Conservation (phyloP, 2,113 vertebrate species). For the Lethenteron reissneri region DNA sequence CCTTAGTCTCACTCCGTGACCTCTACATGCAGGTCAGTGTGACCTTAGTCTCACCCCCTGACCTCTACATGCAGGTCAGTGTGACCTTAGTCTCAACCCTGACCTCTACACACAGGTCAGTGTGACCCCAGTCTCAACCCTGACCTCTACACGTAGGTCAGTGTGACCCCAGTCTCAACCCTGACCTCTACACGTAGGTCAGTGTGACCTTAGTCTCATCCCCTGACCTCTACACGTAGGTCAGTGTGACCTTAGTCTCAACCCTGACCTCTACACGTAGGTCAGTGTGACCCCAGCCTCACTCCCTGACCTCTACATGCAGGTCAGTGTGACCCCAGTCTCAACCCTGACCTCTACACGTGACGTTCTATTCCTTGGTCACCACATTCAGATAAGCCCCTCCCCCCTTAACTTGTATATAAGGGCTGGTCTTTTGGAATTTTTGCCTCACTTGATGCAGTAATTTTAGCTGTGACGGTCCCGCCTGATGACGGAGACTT, state of each 20-base stretch:
- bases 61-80: conserved; percentile 68
- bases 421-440: too few relatives aligned
- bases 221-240: conserved; percentile 74
- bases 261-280: too few relatives aligned
- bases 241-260: conserved; percentile 14
- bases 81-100: conserved; percentile 8
- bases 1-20: conserved; percentile 20
- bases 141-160: conserved; percentile 76
- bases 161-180: conserved; percentile 32
- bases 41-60: conserved; percentile 46
- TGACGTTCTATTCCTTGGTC: too few relatives aligned
- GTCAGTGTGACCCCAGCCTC: too few relatives aligned
- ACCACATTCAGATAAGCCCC: too few relatives aligned
- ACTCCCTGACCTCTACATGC: too few relatives aligned
- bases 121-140: conserved; percentile 8
- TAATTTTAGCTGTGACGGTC: too few relatives aligned
- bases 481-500: too few relatives aligned
- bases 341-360: too few relatives aligned
- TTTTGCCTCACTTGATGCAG: too few relatives aligned
- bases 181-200: conserved; percentile 79
- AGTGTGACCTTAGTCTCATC: neutral
- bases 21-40: conserved; percentile 63
- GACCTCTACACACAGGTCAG: conserved; percentile 76
- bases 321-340: too few relatives aligned
- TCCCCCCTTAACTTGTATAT: too few relatives aligned